A percentile compares a stretch with the other conserved stretches of the same genome.
phyloP scores from a whole-genome alignment of 2,113 vertebrate genomes.

The Phaethon lepturus region DNA sequence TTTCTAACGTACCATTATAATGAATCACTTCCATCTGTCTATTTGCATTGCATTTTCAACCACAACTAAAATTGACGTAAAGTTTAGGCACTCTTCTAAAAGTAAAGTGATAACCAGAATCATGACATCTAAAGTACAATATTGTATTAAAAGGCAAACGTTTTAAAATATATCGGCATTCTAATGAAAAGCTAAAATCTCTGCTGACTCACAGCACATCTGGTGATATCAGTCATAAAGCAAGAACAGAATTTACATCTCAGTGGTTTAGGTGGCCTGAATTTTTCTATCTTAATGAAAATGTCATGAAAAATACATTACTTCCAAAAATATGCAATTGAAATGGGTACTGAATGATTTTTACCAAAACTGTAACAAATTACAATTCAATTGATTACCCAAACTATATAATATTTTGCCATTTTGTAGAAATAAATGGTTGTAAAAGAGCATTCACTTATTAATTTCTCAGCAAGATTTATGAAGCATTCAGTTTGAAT shows the following conservation, averaged over 20 bases:
- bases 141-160: not conserved
- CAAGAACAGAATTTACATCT: not conserved
- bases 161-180: not conserved
- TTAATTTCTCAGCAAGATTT: not conserved
- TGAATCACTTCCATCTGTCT: conserved; percentile 25
- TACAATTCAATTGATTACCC: not conserved
- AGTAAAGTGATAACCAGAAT: not conserved
- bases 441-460: not conserved
- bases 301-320: conserved; percentile 20
- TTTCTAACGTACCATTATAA: conserved; percentile 18
- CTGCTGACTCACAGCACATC: not conserved
- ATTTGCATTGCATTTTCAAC: conserved; percentile 6
- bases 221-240: not conserved
- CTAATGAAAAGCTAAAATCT: not conserved
- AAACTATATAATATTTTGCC: not conserved
- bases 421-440: not conserved
- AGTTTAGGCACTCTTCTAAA: not conserved
- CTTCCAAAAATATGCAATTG: not conserved
- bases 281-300: not conserved
- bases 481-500: not conserved
- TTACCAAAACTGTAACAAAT: not conserved
- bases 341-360: not conserved
- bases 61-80: not conserved
- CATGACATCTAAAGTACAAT: not conserved
- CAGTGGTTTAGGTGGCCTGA: not conserved